These are phyloP conservation scores for Trichonephila clavipes DNA, from an alignment of 1,140 invertebrate genomes.

Conservation along the genomic window DNA sequence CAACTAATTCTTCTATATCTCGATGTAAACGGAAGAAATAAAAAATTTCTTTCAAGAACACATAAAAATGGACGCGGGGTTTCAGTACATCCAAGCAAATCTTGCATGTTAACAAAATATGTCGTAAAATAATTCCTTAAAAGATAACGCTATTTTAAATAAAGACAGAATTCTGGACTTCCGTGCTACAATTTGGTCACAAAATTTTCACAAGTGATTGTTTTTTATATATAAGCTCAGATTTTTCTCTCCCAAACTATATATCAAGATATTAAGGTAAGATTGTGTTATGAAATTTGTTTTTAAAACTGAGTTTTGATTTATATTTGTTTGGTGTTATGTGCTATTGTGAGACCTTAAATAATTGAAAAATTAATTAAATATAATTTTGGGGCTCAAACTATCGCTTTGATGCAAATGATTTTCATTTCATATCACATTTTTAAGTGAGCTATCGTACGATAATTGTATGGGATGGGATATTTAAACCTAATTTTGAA, in stretches of 20 bases:
- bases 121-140: not conserved
- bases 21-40: not conserved
- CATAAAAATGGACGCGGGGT: not conserved
- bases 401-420: no score
- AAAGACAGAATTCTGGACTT: not conserved
- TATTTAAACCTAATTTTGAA: no score
- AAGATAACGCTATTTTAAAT: not conserved
- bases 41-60: not conserved
- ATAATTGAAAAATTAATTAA: no score
- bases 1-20: not conserved
- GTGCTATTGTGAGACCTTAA: no score
- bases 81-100: not conserved
- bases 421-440: no score
- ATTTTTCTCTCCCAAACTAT: not conserved
- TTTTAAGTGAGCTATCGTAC: no score
- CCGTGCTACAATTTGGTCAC: not conserved
- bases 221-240: not conserved
- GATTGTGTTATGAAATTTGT: not conserved
- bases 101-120: not conserved
- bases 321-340: no score
- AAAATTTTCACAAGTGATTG: not conserved
- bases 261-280: not conserved
- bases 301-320: no score
- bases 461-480: no score
- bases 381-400: no score